Percentiles rank a stretch among this genome's conserved stretches.
phyloP scores from a whole-genome alignment of 30 jellyfish, hydroid and myxozoan genomes.

The Cassiopea xamachana region DNA sequence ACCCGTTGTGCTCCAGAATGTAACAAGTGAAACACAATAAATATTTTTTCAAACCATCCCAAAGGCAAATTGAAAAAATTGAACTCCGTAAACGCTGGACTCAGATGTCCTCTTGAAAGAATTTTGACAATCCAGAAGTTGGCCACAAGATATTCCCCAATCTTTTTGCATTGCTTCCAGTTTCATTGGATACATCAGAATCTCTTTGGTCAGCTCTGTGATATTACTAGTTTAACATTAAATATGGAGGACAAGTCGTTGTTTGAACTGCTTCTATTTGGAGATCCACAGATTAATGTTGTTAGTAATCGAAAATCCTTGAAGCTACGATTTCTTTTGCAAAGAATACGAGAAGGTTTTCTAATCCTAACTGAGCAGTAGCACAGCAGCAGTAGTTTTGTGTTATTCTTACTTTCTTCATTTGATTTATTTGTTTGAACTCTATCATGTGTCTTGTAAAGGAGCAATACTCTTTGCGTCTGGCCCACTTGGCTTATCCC shows the following conservation, averaged over 20 bases:
- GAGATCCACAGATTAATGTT: not conserved
- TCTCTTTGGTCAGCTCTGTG: conserved; percentile 21
- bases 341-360: not conserved
- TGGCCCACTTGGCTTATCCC: not conserved
- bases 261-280: conserved; percentile 1
- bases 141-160: no score
- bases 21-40: no score
- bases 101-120: no score
- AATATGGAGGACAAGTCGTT: not conserved
- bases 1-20: no score
- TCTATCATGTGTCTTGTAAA: not conserved
- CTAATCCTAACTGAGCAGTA: not conserved
- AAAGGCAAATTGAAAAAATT: no score
- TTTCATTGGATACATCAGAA: conserved; percentile 7
- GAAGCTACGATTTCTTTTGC: conserved; percentile 13
- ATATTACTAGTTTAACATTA: not conserved
- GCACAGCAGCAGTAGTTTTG: not conserved
- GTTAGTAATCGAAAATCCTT: conserved; percentile 1
- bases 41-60: no score
- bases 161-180: conserved; percentile 32
- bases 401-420: not conserved
- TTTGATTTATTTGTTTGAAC: not conserved
- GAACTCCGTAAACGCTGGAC: no score
- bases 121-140: no score
- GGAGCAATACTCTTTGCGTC: not conserved